Evolutionary conservation across 2,888 invertebrate genomes (phyloP), one percentile per base, ranked within the genome.

Genomic region (Hirtodrosophila confusa): DNA sequence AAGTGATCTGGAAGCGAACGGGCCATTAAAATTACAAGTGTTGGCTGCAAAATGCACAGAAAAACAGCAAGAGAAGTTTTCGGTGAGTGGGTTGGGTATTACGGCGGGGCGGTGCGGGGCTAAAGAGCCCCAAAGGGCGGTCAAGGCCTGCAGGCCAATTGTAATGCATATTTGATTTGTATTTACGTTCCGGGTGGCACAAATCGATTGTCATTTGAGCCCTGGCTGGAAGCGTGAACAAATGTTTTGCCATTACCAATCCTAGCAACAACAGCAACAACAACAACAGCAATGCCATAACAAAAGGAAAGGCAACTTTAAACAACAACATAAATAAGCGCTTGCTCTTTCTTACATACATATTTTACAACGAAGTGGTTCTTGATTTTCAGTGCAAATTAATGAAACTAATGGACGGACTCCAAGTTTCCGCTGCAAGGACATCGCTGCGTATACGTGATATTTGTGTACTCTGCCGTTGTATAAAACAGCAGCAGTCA

Each of bases 81-180:
- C 31, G 37, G 11, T 17, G 17, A 55, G 24, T 53, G 31, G 43
- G 31, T 7, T 29, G 10, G 11, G 5, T n/a, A 8, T 31, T 31
- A 31, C 3, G 31, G 31, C 9, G 0, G 3, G 2, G 39, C 3
- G 3, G 10, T 29, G 17, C 35, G 24, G 31, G 8, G 11, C 33
- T 5, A 17, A 39, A 10, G 11, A 33, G 29, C 23, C 27, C 27
- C n/a, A n/a, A 9, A 33, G 44, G 64, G 43, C 53, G 69, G 66
- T 70, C 74, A 74, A 74, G 74, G 65, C 40, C 67, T 75, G 44
- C 50, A 35, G 79, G 82, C 79, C 82, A 83, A 85, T 85, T 83
- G 82, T 79, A 85, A 82, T 83, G 83, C 82, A 83, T 83, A 85
- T 83, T 83, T 85, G 86, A 83, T 85, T 85, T 82, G 82, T 79